Evolutionary conservation across 2,888 invertebrate species (phyloP).

Genomic region (Escarpia spicata): DNA sequence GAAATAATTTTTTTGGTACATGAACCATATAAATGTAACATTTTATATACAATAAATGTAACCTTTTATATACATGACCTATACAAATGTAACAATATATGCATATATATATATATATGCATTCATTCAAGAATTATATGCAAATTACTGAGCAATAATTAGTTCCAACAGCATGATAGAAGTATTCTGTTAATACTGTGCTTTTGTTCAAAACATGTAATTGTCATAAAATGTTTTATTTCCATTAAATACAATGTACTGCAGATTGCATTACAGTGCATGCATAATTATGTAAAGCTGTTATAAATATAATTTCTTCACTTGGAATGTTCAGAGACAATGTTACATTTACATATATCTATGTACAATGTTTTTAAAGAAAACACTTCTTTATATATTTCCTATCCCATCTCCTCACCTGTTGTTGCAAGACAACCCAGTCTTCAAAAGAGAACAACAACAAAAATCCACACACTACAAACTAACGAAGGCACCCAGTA

Average conservation of each 20-base stretch:
- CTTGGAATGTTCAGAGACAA: background rate
- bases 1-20: background rate
- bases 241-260: background rate
- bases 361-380: constrained; percentile 1
- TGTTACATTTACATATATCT: background rate
- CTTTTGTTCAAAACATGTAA: background rate
- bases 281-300: background rate
- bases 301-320: background rate
- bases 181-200: background rate
- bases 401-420: too few relatives aligned
- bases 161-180: background rate
- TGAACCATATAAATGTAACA: background rate
- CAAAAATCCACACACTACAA: background rate
- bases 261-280: background rate
- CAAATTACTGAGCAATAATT: background rate
- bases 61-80: background rate
- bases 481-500: background rate
- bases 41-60: background rate
- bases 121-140: background rate
- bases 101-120: background rate
- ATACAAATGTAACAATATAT: background rate
- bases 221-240: background rate
- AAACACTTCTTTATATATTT: background rate
- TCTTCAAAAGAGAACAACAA: background rate
- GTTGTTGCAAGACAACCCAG: background rate